These are phyloP conservation scores for Parazoanthus atlanticus DNA, from an alignment of 92 coral and sea anemone species.

Conservation along the genomic window DNA sequence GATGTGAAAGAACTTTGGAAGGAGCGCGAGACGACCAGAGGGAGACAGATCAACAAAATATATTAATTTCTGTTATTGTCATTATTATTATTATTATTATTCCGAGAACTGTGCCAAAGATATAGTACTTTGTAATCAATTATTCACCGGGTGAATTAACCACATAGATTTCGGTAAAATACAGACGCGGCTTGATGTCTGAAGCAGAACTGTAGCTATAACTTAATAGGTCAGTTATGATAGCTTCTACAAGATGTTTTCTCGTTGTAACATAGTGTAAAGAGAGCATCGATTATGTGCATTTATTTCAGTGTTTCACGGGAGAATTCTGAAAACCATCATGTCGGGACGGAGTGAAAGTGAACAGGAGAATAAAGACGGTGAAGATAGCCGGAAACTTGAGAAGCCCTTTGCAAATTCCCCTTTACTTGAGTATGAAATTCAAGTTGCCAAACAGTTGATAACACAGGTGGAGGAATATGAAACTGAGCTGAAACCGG, in stretches of 20 bases:
- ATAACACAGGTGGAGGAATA: slow-evolving; percentile 44
- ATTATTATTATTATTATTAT: background rate
- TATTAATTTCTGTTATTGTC: background rate
- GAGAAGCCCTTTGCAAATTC: background rate
- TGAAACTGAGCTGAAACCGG: slow-evolving; percentile 50
- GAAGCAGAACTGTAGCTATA: background rate
- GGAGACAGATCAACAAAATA: background rate
- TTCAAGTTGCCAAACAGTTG: slow-evolving; percentile 28
- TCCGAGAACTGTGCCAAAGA: background rate
- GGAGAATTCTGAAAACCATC: background rate
- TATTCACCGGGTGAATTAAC: slow-evolving; percentile 2
- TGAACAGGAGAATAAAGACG: background rate
- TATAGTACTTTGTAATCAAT: background rate
- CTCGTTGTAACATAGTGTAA: too few relatives aligned
- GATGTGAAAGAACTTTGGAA: slow-evolving; percentile 69
- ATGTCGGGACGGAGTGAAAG: slow-evolving; percentile 13
- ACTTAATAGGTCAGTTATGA: background rate
- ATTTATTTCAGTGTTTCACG: background rate
- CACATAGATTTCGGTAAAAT: slow-evolving; percentile 1
- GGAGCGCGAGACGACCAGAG: slow-evolving; percentile 27
- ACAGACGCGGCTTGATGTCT: background rate
- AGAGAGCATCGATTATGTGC: background rate
- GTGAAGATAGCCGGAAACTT: background rate
- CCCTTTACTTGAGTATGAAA: slow-evolving; percentile 27
- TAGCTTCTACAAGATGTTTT: background rate